Evolutionary conservation across 2,797 vertebrate genomes (phyloP), one percentile per base, ranked within the genome.

Genomic region (Tokudaia tokunoshimensis): DNA sequence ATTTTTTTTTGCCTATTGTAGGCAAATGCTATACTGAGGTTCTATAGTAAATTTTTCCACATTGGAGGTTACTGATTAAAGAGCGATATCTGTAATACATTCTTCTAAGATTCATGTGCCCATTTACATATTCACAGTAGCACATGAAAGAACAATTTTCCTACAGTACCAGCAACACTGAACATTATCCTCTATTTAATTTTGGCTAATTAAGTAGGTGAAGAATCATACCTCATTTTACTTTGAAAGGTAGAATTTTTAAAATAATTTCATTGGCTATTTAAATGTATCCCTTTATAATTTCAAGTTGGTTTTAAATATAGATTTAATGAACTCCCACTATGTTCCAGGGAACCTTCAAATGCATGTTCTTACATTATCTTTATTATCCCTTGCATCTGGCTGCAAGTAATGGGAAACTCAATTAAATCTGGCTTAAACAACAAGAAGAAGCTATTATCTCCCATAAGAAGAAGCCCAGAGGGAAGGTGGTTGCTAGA

Each of bases 351-450:
- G 29, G 29, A 87, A 92, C 88, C 44, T 93, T 95, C 55, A 12
- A 84, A 84, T 63, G 61, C 50, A 37, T 81, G 76, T 85, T 88
- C 79, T 78, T 84, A 79, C 63, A 86, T 92, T 92, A 90, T 94
- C 89, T 92, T 94, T 96, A 90, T 90, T 94, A 92, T 82, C 67
- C n/a, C 47, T 94, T 94, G 90, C 86, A 94, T 97, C 86, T 94
- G 81, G 76, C 81, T 95, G 52, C 75, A 94, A 95, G 81, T 94
- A 87, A 94, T 92, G 85, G 65, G 50, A 90, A 94, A 89, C 83
- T 92, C 92, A 94, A 90, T 86, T 96, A 90, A 95, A 92, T 57
- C 50, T 90, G 67, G 85, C 81, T 92, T 92, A 95, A 92, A 92
- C 89, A 96, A 94, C 89, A 87, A 76, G 96, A 89, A 92, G 79